phyloP scores from a whole-genome alignment of 2,113 vertebrate genomes.

The Noctilio leporinus region DNA sequence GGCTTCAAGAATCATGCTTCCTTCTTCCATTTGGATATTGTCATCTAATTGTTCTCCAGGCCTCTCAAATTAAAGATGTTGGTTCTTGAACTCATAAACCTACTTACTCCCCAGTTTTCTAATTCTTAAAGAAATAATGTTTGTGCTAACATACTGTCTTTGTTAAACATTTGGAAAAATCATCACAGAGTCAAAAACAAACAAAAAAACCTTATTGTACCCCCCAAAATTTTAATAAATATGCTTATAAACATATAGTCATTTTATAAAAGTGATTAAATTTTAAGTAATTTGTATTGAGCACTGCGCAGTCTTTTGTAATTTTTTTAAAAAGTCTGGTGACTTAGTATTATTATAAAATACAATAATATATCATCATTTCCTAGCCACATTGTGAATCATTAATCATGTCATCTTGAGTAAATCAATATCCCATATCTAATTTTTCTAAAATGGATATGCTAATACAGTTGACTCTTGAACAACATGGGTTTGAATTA shows the following conservation, averaged over 20 bases:
- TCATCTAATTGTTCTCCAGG: neutral
- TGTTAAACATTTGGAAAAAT: neutral
- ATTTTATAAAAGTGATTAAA: neutral
- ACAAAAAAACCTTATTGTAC: neutral
- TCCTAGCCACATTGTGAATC: neutral
- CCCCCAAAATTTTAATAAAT: neutral
- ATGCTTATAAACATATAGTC: neutral
- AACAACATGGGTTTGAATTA: neutral
- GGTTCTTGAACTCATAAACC: neutral
- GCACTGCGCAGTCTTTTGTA: neutral
- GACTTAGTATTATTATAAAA: neutral
- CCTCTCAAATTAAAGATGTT: neutral
- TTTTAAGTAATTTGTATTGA: neutral
- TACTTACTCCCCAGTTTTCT: neutral
- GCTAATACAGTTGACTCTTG: neutral
- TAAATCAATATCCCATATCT: neutral
- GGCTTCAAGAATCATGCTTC: neutral
- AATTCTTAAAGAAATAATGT: conserved; percentile 14
- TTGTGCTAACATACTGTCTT: neutral
- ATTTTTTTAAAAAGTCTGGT: neutral
- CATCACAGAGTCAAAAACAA: neutral
- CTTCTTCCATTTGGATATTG: neutral
- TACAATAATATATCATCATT: neutral
- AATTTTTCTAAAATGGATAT: neutral
- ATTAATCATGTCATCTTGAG: neutral